Conservation (phyloP, 2,888 invertebrate genomes). For the Drosophila nr. perissopoda region DNA sequence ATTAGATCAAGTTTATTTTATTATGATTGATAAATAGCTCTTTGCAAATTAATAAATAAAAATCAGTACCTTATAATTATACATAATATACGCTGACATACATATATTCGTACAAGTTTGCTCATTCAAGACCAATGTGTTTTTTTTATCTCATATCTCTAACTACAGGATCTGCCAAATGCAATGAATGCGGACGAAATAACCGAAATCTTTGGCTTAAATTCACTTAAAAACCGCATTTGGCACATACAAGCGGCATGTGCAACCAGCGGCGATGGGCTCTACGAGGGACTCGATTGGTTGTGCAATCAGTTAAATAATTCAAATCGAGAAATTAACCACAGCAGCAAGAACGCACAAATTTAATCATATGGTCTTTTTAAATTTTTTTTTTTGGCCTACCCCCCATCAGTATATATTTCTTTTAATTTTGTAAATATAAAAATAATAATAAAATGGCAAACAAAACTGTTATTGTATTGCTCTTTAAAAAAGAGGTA, state of each 20-base stretch:
- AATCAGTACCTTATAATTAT: too few species aligned
- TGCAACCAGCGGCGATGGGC: constrained; percentile 99
- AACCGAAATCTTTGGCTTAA: constrained; percentile 99
- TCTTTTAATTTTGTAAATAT: constrained; percentile 77
- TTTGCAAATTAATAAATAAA: too few species aligned
- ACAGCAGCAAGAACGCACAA: constrained; percentile 51
- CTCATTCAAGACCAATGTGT: not conserved
- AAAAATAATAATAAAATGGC: constrained; percentile 73
- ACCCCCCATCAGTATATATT: constrained; percentile 66
- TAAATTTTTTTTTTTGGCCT: constrained; percentile 73
- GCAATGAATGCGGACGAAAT: constrained; percentile 99
- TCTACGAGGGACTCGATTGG: constrained; percentile 99
- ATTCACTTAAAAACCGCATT: constrained; percentile 98
- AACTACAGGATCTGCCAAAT: constrained; percentile 96
- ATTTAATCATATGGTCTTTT: constrained; percentile 62
- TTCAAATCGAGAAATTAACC: constrained; percentile 92
- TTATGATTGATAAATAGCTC: too few species aligned
- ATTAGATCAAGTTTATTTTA: too few species aligned
- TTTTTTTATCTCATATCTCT: constrained; percentile 42
- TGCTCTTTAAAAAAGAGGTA: constrained; percentile 69
- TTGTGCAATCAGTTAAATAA: constrained; percentile 99
- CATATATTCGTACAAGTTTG: too few species aligned
- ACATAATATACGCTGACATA: too few species aligned
- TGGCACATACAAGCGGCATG: constrained; percentile 99
- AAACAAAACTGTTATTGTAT: constrained; percentile 72